Conservation (phyloP, 1,140 invertebrate genomes). For the Nylanderia fulva region DNA sequence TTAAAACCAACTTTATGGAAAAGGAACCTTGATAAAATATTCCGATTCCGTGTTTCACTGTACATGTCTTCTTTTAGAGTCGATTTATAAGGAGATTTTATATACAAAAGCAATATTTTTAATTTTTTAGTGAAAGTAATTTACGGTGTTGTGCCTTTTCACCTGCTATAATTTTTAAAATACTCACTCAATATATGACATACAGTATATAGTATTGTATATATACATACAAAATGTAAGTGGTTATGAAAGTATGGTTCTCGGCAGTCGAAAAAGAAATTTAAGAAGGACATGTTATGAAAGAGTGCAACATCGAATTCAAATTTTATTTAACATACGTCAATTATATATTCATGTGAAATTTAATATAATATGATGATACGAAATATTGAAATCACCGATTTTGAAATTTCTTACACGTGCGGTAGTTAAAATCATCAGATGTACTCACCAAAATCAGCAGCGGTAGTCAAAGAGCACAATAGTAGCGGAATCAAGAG, state of each 20-base stretch:
- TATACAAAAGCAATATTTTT: background rate
- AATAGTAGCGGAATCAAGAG: background rate
- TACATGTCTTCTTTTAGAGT: no score
- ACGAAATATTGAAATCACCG: background rate
- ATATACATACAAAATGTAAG: no score
- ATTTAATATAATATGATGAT: background rate
- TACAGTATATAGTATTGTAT: background rate
- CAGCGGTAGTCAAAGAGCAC: background rate
- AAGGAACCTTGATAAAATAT: no score
- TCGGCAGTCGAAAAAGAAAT: background rate
- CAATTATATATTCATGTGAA: background rate
- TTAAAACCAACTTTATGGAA: no score
- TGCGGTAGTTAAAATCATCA: background rate
- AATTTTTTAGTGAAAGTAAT: background rate
- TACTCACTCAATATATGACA: background rate
- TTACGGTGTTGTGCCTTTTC: background rate
- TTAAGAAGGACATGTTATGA: no score
- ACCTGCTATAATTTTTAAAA: background rate
- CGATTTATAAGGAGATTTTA: no score
- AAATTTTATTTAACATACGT: background rate
- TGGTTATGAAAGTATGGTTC: background rate
- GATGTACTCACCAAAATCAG: slow-evolving; percentile 60
- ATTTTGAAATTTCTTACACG: background rate
- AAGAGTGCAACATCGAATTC: no score
- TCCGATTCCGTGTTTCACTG: no score